Conservation (phyloP, 2,797 vertebrate genomes). For the Bufotes viridis region DNA sequence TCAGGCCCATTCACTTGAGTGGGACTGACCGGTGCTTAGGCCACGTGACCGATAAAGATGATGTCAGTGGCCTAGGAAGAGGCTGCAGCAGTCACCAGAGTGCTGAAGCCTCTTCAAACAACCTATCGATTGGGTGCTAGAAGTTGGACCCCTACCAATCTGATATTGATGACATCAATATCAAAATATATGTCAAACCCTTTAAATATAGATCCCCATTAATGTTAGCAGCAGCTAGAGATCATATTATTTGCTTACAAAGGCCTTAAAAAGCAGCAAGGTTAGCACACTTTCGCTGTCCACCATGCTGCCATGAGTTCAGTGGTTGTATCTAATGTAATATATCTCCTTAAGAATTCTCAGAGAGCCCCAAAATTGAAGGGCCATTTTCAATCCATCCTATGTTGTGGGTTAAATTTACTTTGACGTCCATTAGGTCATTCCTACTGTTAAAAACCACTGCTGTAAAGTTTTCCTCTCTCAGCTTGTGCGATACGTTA, state of each 20-base stretch:
- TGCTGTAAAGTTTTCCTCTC: constrained; percentile 37
- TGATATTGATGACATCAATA: too few relatives aligned
- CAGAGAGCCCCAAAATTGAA: neutral
- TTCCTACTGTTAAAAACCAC: constrained; percentile 21
- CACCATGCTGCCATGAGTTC: neutral
- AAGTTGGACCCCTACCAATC: too few relatives aligned
- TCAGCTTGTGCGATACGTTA: constrained; percentile 53
- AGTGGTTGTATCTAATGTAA: neutral
- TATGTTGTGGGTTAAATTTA: neutral
- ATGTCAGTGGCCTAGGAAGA: too few relatives aligned
- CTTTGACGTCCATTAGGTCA: neutral
- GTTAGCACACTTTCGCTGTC: neutral
- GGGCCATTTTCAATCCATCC: neutral
- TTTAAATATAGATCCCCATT: neutral
- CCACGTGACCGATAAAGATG: too few relatives aligned
- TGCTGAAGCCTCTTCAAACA: too few relatives aligned
- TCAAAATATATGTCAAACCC: too few relatives aligned
- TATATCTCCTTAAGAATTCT: neutral
- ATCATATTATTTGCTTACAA: neutral
- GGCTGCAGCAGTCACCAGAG: too few relatives aligned
- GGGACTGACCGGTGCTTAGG: too few relatives aligned
- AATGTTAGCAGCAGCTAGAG: neutral
- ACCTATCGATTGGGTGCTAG: too few relatives aligned
- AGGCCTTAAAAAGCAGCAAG: neutral
- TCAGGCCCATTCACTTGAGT: too few relatives aligned